Evolutionary conservation across 2,113 vertebrate genomes (phyloP).

Genomic region (Sciurus niger): DNA sequence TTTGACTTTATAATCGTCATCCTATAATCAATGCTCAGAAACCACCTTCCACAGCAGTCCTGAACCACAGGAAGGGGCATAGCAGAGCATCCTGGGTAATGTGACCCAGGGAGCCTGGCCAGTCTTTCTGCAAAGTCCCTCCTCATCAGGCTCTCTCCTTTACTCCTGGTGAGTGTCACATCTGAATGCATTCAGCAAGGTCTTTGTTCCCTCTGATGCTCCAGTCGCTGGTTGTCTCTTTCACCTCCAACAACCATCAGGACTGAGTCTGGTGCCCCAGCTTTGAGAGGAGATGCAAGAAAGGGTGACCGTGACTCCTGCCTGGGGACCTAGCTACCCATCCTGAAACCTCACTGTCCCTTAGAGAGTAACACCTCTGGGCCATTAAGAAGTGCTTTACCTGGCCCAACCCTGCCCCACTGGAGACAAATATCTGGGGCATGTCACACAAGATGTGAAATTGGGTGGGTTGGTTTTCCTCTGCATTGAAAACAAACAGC

Average conservation of each 20-base stretch:
- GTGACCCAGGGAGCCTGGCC: neutral
- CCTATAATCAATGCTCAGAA: neutral
- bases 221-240: accelerated
- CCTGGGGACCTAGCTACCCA: neutral
- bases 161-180: neutral
- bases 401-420: neutral
- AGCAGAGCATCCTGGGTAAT: neutral
- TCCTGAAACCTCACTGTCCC: neutral
- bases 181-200: neutral
- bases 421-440: neutral
- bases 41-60: neutral
- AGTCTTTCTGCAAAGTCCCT: neutral
- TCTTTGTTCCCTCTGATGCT: neutral
- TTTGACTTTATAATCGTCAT: neutral
- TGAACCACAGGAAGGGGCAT: neutral
- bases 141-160: neutral
- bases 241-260: neutral
- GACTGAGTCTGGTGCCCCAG: accelerated
- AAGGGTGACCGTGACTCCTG: neutral
- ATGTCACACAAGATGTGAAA: accelerated
- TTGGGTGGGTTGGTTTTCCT: neutral
- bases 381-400: neutral
- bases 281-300: neutral
- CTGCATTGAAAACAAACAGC: conserved; percentile 41
- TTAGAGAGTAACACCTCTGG: neutral